Evolutionary conservation across 2,797 vertebrate genomes (phyloP), one percentile per base, ranked within the genome.

Genomic region (Sebastes paucispinis): DNA sequence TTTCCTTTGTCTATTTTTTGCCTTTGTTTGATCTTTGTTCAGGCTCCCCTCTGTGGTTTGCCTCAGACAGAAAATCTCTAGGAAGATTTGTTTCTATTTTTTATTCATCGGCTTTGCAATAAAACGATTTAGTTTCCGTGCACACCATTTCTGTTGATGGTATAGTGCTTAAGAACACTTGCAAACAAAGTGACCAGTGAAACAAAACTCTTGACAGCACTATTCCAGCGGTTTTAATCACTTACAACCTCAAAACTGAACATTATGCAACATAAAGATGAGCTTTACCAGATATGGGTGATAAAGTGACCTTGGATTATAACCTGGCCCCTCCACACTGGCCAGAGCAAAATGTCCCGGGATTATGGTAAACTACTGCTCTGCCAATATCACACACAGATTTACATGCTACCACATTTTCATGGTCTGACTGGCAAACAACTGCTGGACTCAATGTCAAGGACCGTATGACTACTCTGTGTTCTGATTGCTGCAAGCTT

Each of bases 301-400:
- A 81, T 79, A 76, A 79, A 87, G 77, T 79, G 90, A 91, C 89
- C 86, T 89, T 90, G 92, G 88, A 93, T 94, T 92, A 92, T 78
- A 84, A 77, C 75, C 62, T 50, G 70, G 29, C 63, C 70, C 31
- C 24, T 60, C 67, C 71, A 73, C 20, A 34, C 65, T 81, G 65
- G 87, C 80, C 81, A 72, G 27, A 77, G 86, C 86, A 18, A 82
- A 88, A 22, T 76, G 68, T 85, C 75, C 87, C 73, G 82, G 90
- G 89, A 92, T 90, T 92, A 93, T 84, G 52, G 66, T 76, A 87
- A 91, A 92, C 76, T 87, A 77, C 60, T 72, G 64, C 75, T 79
- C 71, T 83, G 77, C 81, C 77, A 79, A 58, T 80, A 73, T 82
- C 79, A 78, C 69, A 80, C 74, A 81, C 72, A 36, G 79, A 88